Evolutionary conservation across 2,797 vertebrate species (phyloP).

Genomic region (Gobionotothen gibberifrons): DNA sequence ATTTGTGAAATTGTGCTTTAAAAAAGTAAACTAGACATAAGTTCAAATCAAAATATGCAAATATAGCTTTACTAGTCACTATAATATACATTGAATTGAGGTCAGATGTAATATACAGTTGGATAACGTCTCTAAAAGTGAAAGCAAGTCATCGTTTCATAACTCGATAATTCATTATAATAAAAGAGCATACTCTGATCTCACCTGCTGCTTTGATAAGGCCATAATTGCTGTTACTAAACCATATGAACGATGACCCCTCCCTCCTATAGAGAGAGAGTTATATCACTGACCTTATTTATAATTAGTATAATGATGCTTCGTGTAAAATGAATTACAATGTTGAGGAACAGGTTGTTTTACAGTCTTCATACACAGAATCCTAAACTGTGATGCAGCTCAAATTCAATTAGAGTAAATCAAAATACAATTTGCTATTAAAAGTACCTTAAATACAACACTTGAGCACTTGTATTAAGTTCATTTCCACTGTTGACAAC

Average conservation of each 20-base stretch:
- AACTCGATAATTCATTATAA: not conserved
- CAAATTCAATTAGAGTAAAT: not conserved
- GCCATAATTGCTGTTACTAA: constrained; percentile 18
- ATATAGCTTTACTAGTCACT: not conserved
- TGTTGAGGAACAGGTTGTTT: not conserved
- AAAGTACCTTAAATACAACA: too few relatives aligned
- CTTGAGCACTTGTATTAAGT: too few relatives aligned
- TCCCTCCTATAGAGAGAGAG: not conserved
- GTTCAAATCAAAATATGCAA: not conserved
- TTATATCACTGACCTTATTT: not conserved
- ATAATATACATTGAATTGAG: not conserved
- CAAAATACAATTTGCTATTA: too few relatives aligned
- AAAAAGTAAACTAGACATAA: not conserved
- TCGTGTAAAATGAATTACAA: not conserved
- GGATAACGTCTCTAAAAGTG: not conserved
- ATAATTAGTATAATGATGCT: not conserved
- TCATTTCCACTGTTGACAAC: not conserved
- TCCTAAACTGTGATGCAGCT: not conserved
- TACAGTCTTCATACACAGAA: not conserved
- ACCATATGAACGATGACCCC: constrained; percentile 2
- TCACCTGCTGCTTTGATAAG: not conserved
- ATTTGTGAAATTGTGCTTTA: not conserved
- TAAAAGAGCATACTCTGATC: not conserved
- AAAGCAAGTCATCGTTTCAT: constrained; percentile 13
- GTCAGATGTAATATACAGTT: not conserved